phyloP scores from a whole-genome alignment of 2,113 vertebrate genomes.

The Anguilla rostrata region DNA sequence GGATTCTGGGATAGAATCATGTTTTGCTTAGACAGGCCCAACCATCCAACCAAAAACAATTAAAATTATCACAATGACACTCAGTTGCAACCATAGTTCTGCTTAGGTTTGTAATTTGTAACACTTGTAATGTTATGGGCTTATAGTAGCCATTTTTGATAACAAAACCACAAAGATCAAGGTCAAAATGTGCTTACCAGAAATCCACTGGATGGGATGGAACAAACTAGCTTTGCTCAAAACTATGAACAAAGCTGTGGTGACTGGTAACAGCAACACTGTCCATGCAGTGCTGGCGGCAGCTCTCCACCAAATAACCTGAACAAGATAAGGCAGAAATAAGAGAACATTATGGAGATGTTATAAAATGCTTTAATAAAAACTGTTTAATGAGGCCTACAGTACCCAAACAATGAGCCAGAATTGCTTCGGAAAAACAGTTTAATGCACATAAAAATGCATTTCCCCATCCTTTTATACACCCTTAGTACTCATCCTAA shows the following conservation, averaged over 20 bases:
- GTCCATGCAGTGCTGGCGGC: conserved; percentile 82
- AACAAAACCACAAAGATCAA: not conserved
- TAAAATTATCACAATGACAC: not conserved
- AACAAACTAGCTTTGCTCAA: conserved; percentile 77
- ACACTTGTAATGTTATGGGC: not conserved
- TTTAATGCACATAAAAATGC: too few species aligned
- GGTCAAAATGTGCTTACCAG: conserved; percentile 64
- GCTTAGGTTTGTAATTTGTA: not conserved
- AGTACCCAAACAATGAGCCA: too few species aligned
- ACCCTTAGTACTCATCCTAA: too few species aligned
- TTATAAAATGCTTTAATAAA: not conserved
- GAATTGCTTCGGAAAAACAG: too few species aligned
- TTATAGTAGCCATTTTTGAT: not conserved
- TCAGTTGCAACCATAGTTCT: not conserved
- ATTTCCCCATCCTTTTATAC: too few species aligned
- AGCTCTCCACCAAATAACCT: conserved; percentile 91
- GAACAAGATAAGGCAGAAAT: conserved; percentile 18
- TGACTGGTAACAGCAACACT: conserved; percentile 79
- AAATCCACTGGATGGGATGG: conserved; percentile 81
- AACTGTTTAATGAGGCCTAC: not conserved
- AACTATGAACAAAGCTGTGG: conserved; percentile 74
- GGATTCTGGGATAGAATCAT: conserved; percentile 68
- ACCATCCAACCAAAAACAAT: too few species aligned
- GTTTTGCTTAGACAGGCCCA: not conserved
- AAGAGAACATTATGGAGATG: not conserved